Base-by-base conservation (phyloP, 2,113 vertebrate species). In the Pampusana beccarii region DNA sequence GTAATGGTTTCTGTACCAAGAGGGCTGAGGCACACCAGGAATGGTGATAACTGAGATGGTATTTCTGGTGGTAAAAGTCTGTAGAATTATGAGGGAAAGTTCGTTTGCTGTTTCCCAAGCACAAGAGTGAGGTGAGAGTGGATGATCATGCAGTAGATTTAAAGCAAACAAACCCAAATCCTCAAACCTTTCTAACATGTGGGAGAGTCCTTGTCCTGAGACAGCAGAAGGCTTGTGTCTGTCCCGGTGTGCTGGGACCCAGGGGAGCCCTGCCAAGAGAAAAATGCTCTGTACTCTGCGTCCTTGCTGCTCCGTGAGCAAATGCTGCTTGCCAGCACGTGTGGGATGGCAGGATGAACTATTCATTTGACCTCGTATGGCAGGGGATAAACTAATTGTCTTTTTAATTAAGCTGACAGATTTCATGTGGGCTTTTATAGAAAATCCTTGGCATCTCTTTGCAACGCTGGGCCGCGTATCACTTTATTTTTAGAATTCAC, bases 351-450 rank as follows among this genome's bases (percentile, higher is more conserved):
- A 67, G 57, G 31, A 23, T 48, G 46, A 70, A 36, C 56, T 53
- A 53, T 29, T 56, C 33, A 15, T 42, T 38, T 72, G 19, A n/a
- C 44, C 29, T 50, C 57, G 7, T 13, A 23, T 38, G 50, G 79
- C 82, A 77, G 70, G n/a, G 82, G 44, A 50, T 38, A 60, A 86
- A 88, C 44, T 53, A 75, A 89, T 57, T 91, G 48, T 36, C 83
- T 71, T 78, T 91, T 66, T 89, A 65, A 95, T 89, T 53, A 94
- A 84, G 85, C 58, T 84, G 77, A 46, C 56, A 75, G 92, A 42
- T 86, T 44, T 9, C 24, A 44, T 31, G 66, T 3, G 23, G 36
- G 23, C 38, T 33, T 4, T 4, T 28, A 16, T 0, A 56, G 73
- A 48, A 92, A 92, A 70, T 40, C 75, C 79, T 11, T 78, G 56